Base-by-base conservation (phyloP, 1,140 invertebrate species). In the Parapsyche elsis region DNA sequence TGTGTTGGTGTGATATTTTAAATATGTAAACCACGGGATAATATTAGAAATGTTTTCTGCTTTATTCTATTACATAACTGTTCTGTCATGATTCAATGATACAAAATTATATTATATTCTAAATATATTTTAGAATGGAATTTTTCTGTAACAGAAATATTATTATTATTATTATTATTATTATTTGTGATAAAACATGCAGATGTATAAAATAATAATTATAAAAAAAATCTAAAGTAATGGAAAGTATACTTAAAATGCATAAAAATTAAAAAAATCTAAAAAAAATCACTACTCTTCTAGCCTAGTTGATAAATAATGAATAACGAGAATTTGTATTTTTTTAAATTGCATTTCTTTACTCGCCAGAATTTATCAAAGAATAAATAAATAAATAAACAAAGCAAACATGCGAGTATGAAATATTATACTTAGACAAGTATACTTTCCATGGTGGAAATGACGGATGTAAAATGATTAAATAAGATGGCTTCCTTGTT, bases 141-240 rank as follows among this genome's bases (percentile, higher is more conserved):
- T 77, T 77, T 77, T 77, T 77, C 75, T 77, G 75, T 77, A 77
- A 77, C 75, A 77, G 75, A 77, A 77, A 75, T 57, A 24, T 49
- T 38, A 76, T 45, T 59, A 76, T 76, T 59, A 76, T 26, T 76
- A 61, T 67, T 10, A 67, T 64, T 57, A 61, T 21, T 61, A 77
- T 64, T 77, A 77, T 45, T 64, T 77, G 57, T 64, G 26, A 64
- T 64, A 77, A 61, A 44, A 73, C 23, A 59, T 57, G n/a, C n/a
- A 77, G 49, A 26, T 75, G 23, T 75, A 14, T 75, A 57, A 49
- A 57, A 57, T 30, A 75, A 67, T 24, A 67, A 19, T 16, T 24
- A 67, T 24, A 67, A 16, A 67, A 12, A n/a, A 71, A 38, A 44
- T 26, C 9, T 26, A 71, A 53, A 53, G 10, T 53, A 53, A 53